Percentiles rank a stretch among this genome's conserved stretches.
These are phyloP conservation scores for Sebastes diaconus DNA, from an alignment of 2,797 vertebrate genomes.

Conservation along the genomic window DNA sequence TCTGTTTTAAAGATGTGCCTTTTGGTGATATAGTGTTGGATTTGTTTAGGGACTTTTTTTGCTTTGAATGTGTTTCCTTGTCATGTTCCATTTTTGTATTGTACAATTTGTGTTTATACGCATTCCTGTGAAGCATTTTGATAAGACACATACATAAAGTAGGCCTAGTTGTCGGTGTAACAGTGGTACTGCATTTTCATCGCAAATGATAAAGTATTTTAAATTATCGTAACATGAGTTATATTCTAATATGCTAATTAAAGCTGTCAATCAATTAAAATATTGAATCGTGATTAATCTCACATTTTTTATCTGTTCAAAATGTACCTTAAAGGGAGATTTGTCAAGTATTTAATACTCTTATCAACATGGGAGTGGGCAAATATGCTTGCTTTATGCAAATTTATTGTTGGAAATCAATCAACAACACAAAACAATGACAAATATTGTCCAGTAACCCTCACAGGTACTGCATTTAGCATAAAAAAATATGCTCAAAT, in stretches of 20 bases:
- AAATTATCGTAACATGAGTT: background rate
- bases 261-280: too few species aligned
- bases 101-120: background rate
- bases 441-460: too few species aligned
- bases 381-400: too few species aligned
- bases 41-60: background rate
- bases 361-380: too few species aligned
- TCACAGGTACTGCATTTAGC: too few species aligned
- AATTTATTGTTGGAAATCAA: too few species aligned
- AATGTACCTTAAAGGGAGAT: too few species aligned
- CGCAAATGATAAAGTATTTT: background rate
- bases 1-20: background rate
- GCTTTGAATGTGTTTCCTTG: background rate
- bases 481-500: too few species aligned
- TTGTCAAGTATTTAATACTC: too few species aligned
- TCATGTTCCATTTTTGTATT: background rate
- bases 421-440: too few species aligned
- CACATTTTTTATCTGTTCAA: too few species aligned
- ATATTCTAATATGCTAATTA: background rate
- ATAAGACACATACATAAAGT: background rate
- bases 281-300: too few species aligned
- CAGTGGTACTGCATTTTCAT: background rate
- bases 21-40: background rate
- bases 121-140: background rate
- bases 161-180: background rate